Base-by-base conservation (phyloP, 2,797 vertebrate genomes). In the Hoplostethus mediterraneus region DNA sequence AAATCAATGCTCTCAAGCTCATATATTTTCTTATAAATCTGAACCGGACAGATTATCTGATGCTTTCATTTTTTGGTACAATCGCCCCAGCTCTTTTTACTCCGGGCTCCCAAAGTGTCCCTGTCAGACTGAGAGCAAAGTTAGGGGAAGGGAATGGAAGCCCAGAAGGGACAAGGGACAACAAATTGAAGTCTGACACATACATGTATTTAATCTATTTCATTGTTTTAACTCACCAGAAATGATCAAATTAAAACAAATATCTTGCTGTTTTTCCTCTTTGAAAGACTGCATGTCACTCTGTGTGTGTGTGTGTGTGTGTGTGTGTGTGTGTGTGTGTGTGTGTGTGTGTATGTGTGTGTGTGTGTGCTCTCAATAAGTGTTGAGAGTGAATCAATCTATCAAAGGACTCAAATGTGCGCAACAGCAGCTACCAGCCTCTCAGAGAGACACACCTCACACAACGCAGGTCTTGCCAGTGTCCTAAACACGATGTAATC, bases 401-500 rank as follows among this genome's bases (percentile, higher is more conserved):
- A 42, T 65, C 47, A 55, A 42, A 63, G 49, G 13, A 51, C 31
- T 61, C 16, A 40, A 60, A 56, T 49, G 67, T 59, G 65, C 70
- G 25, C 10, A 31, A 60, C 59, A 48, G 53, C 30, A 47, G 58
- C 40, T 61, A 42, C 17, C 63, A 47, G 68, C 38, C 25, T 31
- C 6, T 36, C n/a, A 56, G 36, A 73, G 40, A 63, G 68, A 77
- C 28, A 58, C 71, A 77, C 73, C 83, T 81, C 80, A 82, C 64
- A 73, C 68, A 44, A 61, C 14, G 67, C 73, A 71, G 71, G 61
- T 56, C 78, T 61, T 75, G 60, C 62, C 14, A 13, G 72, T 73
- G 66, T 81, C 72, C 84, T 60, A 80, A 81, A 85, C 90, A 86
- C 77, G 69, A 76, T 79, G 77, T 77, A 83, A 87, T 87, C 82